These are phyloP conservation scores for Kryptolebias ocellatus DNA, from an alignment of 2,797 vertebrate species.

Conservation along the genomic window DNA sequence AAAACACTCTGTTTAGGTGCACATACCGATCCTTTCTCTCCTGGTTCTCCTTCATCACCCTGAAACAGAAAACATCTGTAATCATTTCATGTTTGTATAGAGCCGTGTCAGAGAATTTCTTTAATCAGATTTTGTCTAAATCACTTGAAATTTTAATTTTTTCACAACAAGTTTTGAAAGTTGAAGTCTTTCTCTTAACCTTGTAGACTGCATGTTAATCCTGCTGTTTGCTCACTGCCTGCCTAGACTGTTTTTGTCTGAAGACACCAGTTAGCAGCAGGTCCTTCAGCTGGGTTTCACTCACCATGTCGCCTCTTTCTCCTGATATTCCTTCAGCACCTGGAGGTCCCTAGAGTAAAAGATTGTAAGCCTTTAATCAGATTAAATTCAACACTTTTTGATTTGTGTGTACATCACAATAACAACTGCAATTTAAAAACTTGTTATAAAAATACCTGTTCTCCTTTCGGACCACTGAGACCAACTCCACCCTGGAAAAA, in stretches of 20 bases:
- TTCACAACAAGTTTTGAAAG: background rate
- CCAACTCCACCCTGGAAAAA: slow-evolving; percentile 86
- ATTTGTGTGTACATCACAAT: background rate
- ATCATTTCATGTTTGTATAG: background rate
- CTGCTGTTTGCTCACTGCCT: background rate
- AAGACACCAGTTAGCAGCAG: background rate
- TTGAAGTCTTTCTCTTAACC: background rate
- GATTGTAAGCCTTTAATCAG: background rate
- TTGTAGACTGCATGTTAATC: background rate
- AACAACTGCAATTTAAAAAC: background rate
- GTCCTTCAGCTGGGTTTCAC: slow-evolving; percentile 34
- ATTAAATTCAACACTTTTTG: background rate
- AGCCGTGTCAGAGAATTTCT: background rate
- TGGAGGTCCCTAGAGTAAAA: slow-evolving; percentile 81
- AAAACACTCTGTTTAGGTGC: background rate
- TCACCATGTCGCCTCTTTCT: slow-evolving; percentile 89
- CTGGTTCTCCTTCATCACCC: slow-evolving; percentile 91
- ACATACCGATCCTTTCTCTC: slow-evolving; percentile 95
- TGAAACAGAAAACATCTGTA: slow-evolving; percentile 54
- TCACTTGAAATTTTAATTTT: background rate
- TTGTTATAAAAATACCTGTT: slow-evolving; percentile 80
- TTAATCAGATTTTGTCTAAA: no score
- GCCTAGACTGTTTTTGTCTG: background rate
- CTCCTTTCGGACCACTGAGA: slow-evolving; percentile 88
- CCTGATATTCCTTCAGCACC: slow-evolving; percentile 91